Evolutionary conservation across 2,888 invertebrate species (phyloP).

Genomic region (Trachelus troglodyta): DNA sequence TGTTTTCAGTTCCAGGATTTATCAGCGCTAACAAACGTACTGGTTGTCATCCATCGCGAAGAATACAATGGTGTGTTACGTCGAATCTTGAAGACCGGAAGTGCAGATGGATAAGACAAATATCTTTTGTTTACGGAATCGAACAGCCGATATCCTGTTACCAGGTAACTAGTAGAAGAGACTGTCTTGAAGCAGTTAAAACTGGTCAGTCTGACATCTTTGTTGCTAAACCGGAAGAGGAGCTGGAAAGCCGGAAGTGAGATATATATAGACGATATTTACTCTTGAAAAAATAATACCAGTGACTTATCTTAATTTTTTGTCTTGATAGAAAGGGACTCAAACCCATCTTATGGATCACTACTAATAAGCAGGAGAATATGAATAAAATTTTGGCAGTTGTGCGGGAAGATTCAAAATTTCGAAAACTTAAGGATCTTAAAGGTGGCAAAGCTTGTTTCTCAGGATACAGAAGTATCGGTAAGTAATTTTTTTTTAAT

Average conservation of each 20-base stretch:
- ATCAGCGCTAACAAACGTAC: conserved; percentile 55
- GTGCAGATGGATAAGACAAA: conserved; percentile 83
- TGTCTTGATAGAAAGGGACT: conserved; percentile 69
- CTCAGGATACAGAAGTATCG: conserved; percentile 81
- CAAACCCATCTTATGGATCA: conserved; percentile 73
- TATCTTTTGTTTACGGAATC: conserved; percentile 79
- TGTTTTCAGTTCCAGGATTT: conserved; percentile 56
- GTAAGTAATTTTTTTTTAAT: conserved; percentile 68
- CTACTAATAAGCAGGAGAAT: conserved; percentile 70
- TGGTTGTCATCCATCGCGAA: conserved; percentile 55
- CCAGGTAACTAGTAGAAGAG: conserved; percentile 70
- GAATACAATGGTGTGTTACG: conserved; percentile 72
- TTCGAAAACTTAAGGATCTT: conserved; percentile 73
- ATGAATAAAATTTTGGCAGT: conserved; percentile 77
- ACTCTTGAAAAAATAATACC: neutral
- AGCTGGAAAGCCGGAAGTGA: conserved; percentile 77
- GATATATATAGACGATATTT: conserved; percentile 13
- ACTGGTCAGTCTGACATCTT: conserved; percentile 78
- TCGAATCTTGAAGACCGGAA: conserved; percentile 79
- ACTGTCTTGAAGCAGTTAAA: conserved; percentile 77
- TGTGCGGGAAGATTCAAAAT: conserved; percentile 71
- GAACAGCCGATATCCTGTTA: conserved; percentile 85
- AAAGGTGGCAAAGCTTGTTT: conserved; percentile 82
- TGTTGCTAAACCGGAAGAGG: conserved; percentile 78
- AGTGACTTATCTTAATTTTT: neutral